phyloP scores from a whole-genome alignment of 2,888 invertebrate species.

The Sphinx pinastri region DNA sequence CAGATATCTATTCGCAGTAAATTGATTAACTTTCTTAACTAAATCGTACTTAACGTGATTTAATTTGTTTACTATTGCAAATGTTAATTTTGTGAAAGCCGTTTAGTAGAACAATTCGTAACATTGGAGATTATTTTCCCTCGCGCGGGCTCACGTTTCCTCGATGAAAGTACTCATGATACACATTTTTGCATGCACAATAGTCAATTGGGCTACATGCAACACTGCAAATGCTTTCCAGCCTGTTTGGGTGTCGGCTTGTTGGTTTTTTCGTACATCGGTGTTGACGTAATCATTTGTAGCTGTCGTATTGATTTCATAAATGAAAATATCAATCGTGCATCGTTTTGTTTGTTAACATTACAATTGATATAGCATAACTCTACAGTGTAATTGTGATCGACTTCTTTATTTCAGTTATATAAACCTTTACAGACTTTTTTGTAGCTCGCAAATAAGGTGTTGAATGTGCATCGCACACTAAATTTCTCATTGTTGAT shows the following conservation, averaged over 20 bases:
- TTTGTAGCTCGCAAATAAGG: neutral
- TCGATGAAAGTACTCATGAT: slow-evolving; percentile 26
- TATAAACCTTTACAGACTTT: neutral
- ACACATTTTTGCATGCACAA: slow-evolving; percentile 28
- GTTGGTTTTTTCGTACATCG: neutral
- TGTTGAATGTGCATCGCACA: neutral
- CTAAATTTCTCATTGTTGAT: neutral
- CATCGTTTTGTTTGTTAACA: slow-evolving; percentile 5
- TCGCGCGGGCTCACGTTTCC: slow-evolving; percentile 10
- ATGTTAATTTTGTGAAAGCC: slow-evolving; percentile 2
- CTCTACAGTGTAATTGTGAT: neutral
- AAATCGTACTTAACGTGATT: neutral
- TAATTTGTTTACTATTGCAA: slow-evolving; percentile 14
- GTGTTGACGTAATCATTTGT: neutral
- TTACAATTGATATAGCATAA: neutral
- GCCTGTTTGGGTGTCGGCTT: slow-evolving; percentile 3
- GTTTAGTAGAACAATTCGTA: slow-evolving; percentile 15
- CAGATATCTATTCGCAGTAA: neutral
- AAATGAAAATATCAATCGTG: neutral
- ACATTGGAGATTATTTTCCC: slow-evolving; percentile 24
- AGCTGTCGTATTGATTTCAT: neutral
- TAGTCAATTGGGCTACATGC: slow-evolving; percentile 25
- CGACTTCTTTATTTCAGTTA: neutral
- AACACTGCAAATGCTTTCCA: slow-evolving; percentile 21
- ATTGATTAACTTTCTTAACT: slow-evolving; percentile 5